A percentile compares a stretch with the other conserved stretches of the same genome.
Conservation (phyloP, 2,113 vertebrate genomes). For the Ranitomeya variabilis region DNA sequence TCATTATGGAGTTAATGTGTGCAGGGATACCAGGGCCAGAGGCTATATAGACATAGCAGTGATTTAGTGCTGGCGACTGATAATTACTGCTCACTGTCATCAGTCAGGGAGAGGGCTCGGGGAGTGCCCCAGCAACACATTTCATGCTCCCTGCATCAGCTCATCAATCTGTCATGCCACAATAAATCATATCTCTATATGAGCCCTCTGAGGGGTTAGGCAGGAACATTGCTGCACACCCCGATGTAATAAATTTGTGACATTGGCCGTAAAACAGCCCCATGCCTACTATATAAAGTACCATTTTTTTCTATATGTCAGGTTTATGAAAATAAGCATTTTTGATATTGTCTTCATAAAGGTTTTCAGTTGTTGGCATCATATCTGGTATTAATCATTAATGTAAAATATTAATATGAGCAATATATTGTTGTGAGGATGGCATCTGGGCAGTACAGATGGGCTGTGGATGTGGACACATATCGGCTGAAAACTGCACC, state of each 20-base stretch:
- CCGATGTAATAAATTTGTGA: background rate
- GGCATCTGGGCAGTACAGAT: too few relatives aligned
- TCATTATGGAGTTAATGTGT: background rate
- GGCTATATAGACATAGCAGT: background rate
- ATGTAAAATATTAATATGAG: too few relatives aligned
- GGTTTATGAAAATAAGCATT: background rate
- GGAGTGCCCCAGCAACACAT: constrained; percentile 45
- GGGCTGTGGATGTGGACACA: too few relatives aligned
- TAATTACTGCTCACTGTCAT: constrained; percentile 63
- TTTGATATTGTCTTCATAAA: background rate
- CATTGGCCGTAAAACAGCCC: background rate
- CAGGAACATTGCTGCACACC: background rate
- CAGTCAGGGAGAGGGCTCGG: constrained; percentile 18
- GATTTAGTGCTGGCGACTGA: constrained; percentile 61
- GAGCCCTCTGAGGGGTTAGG: constrained; percentile 18
- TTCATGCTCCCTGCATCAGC: constrained; percentile 58
- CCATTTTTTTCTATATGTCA: background rate
- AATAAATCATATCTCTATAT: constrained; percentile 68
- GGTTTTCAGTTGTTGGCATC: too few relatives aligned
- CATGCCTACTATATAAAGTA: background rate
- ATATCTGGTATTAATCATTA: too few relatives aligned
- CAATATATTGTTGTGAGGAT: too few relatives aligned
- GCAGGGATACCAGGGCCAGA: background rate
- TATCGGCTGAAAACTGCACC: too few relatives aligned
- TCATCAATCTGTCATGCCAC: constrained; percentile 70